Base-by-base conservation (phyloP, 2,113 vertebrate genomes). In the Pseudorhombus dupliciocellatus region DNA sequence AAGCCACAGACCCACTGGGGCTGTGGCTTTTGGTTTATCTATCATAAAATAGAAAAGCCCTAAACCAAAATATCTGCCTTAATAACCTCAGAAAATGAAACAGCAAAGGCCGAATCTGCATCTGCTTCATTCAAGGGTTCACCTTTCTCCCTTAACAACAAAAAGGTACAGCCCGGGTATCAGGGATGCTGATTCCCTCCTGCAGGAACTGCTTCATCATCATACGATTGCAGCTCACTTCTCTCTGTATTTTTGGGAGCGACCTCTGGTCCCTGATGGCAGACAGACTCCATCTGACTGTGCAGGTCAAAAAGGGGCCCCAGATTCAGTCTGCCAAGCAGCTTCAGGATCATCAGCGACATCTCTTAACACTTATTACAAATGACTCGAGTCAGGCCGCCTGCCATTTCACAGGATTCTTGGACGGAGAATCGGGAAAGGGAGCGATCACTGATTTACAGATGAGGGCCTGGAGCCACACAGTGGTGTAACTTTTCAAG, bases 121-220 rank as follows among this genome's bases (percentile, higher is more conserved):
- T 22, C 59, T n/a, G 54, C 34, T 72, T 44, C 40, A 62, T 72
- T 75, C 31, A 81, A 46, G 66, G 70, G 40, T 54, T 40, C 75
- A 86, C 55, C 84, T 87, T 71, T 61, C 52, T 57, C 48, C 55
- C 59, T 70, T 37, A 54, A 34, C 25, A 74, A 37, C n/a, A n/a
- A 61, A 75, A 46, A 75, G 70, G 52, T 75, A 52, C 21, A 70
- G 67, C 62, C 30, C 34, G 64, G 56, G 34, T 50, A 61, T 59
- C 16, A 68, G 71, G 58, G 79, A 87, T 79, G 77, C 81, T 84
- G 71, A 63, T 46, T 81, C 52, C 46, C 60, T 78, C 71, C 68
- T 85, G 82, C 78, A 70, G 73, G 74, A 88, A 86, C 15, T 90
- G 85, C 84, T 87, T 89, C 69, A 88, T 89, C 84, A 89, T 89